Percentiles rank a stretch among this genome's conserved stretches.
These are phyloP conservation scores for Lacerta bilineata DNA, from an alignment of 2,797 vertebrate genomes.

Conservation along the genomic window DNA sequence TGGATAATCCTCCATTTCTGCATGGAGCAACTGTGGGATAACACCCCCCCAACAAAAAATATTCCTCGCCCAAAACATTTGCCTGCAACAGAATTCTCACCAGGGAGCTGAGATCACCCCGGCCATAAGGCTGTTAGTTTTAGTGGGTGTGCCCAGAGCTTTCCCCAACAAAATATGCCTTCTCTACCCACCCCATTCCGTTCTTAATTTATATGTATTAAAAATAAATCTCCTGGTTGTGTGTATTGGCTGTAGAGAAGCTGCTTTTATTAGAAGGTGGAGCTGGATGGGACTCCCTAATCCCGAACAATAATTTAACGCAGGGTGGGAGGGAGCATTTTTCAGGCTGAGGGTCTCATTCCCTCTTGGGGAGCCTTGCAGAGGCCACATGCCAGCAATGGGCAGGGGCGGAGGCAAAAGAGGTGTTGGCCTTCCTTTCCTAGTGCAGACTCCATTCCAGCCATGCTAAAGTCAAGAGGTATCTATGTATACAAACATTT, in stretches of 20 bases:
- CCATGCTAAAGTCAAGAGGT: too few relatives aligned
- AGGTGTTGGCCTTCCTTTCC: too few relatives aligned
- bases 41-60: accelerated
- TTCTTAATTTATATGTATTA: not conserved
- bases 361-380: too few relatives aligned
- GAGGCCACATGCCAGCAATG: too few relatives aligned
- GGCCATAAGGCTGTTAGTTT: accelerated
- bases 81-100: not conserved
- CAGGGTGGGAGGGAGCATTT: too few relatives aligned
- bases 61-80: not conserved
- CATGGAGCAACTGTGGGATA: accelerated
- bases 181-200: too few relatives aligned
- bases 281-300: not conserved
- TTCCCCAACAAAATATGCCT: accelerated
- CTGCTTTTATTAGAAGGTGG: not conserved
- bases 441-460: too few relatives aligned
- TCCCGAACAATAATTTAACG: not conserved
- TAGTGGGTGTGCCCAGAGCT: not conserved
- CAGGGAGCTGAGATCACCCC: accelerated
- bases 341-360: too few relatives aligned
- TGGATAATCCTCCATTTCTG: constrained; percentile 33
- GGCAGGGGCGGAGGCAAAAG: too few relatives aligned
- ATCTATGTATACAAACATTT: too few relatives aligned
- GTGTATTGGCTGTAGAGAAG: not conserved
- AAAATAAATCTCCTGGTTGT: not conserved